These are phyloP conservation scores for Rafetus swinhoei DNA, from an alignment of 2,113 vertebrate genomes.

Conservation along the genomic window DNA sequence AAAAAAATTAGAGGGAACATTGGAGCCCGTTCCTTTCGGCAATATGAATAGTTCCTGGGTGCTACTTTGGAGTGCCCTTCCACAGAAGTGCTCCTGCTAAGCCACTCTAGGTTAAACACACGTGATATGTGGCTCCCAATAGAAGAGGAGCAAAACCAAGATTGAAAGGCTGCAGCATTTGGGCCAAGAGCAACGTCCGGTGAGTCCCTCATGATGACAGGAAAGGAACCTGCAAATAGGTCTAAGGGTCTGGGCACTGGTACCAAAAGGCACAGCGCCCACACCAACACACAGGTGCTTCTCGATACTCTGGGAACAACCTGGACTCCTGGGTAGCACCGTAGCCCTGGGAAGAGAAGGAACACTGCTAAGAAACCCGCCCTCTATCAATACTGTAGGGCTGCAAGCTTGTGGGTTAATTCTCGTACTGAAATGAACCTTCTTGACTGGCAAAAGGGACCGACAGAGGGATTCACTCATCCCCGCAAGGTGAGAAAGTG, in stretches of 20 bases:
- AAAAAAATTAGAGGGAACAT: no score
- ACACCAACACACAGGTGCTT: neutral
- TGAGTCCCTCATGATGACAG: conserved; percentile 29
- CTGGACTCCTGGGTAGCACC: neutral
- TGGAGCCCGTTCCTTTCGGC: neutral
- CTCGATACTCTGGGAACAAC: neutral
- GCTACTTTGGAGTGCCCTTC: neutral
- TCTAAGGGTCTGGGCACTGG: neutral
- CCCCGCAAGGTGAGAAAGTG: neutral
- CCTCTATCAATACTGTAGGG: rapidly evolving
- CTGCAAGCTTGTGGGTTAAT: neutral
- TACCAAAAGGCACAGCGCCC: neutral
- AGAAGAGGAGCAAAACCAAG: neutral
- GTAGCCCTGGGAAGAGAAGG: neutral
- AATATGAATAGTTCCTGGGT: neutral
- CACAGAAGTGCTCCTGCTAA: neutral
- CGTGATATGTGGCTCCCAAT: neutral
- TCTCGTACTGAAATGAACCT: neutral
- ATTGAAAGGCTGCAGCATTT: neutral
- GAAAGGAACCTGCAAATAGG: conserved; percentile 10
- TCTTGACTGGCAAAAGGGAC: neutral
- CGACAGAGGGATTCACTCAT: neutral
- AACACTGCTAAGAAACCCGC: neutral
- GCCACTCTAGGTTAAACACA: neutral
- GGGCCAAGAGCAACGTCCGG: neutral